phyloP scores from a whole-genome alignment of 1,140 invertebrate genomes.

The Drosophila subpulchrella region DNA sequence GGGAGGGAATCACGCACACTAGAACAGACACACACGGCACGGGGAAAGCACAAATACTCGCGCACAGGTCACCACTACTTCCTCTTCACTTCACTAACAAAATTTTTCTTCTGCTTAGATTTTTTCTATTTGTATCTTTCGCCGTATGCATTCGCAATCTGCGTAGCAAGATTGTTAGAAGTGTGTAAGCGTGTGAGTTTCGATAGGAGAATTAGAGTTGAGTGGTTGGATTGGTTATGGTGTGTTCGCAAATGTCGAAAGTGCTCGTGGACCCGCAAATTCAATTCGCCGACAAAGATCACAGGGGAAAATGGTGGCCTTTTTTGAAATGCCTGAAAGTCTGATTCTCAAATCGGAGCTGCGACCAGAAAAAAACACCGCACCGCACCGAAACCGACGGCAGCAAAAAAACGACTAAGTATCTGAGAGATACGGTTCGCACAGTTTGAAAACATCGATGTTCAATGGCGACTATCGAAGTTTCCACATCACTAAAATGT shows the following conservation, averaged over 20 bases:
- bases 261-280: slow-evolving; percentile 43
- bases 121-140: slow-evolving; percentile 80
- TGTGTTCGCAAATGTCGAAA: slow-evolving; percentile 10
- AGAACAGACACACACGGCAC: slow-evolving; percentile 23
- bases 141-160: slow-evolving; percentile 75
- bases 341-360: slow-evolving; percentile 61
- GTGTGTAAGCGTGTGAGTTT: slow-evolving; percentile 25
- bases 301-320: slow-evolving; percentile 56
- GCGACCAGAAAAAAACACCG: slow-evolving; percentile 68
- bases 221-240: slow-evolving; percentile 16
- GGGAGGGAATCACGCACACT: slow-evolving; percentile 69
- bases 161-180: slow-evolving; percentile 52
- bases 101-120: slow-evolving; percentile 71
- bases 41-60: slow-evolving; percentile 75
- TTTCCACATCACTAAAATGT: background rate
- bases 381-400: slow-evolving; percentile 76
- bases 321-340: slow-evolving; percentile 39
- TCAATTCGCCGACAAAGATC: slow-evolving; percentile 60
- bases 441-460: background rate
- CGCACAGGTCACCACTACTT: slow-evolving; percentile 79
- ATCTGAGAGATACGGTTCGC: slow-evolving; percentile 56
- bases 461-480: no score
- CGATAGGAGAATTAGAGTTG: slow-evolving; percentile 6
- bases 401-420: slow-evolving; percentile 71
- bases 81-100: slow-evolving; percentile 75